Conservation (phyloP, 2,888 invertebrate species). For the Pardosa pseudoannulata region DNA sequence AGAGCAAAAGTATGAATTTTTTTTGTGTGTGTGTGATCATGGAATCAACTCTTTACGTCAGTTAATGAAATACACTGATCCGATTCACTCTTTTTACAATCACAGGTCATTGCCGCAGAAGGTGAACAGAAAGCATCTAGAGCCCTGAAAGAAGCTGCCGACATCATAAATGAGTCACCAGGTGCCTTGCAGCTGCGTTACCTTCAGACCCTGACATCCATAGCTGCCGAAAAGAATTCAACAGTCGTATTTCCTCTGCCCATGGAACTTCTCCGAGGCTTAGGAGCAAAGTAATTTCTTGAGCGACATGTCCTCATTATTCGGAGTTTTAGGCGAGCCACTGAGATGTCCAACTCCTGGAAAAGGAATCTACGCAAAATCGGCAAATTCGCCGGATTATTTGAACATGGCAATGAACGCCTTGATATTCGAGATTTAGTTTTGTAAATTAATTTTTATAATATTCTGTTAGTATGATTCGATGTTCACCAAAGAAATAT, state of each 20-base stretch:
- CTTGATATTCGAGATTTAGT: too few relatives aligned
- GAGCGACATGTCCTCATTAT: too few relatives aligned
- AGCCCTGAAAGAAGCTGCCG: conserved; percentile 90
- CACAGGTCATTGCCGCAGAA: conserved; percentile 86
- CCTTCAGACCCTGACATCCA: conserved; percentile 74
- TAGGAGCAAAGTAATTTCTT: conserved; percentile 59
- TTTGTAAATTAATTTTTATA: too few relatives aligned
- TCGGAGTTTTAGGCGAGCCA: too few relatives aligned
- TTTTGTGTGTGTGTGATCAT: too few relatives aligned
- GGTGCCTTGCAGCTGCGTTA: conserved; percentile 83
- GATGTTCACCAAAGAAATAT: too few relatives aligned
- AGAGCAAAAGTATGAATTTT: conserved; percentile 83
- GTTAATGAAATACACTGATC: neutral
- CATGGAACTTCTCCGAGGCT: conserved; percentile 73
- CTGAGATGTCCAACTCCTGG: too few relatives aligned
- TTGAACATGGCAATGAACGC: too few relatives aligned
- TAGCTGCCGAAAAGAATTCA: conserved; percentile 75
- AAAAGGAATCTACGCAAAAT: too few relatives aligned
- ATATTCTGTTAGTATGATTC: too few relatives aligned
- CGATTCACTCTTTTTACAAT: conserved; percentile 54
- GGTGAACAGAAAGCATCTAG: conserved; percentile 91
- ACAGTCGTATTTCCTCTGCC: conserved; percentile 75
- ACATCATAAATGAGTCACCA: conserved; percentile 89
- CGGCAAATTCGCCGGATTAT: too few relatives aligned
- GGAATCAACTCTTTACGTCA: too few relatives aligned